Conservation (phyloP, 1,140 invertebrate species). For the Geopemphigus sp. region DNA sequence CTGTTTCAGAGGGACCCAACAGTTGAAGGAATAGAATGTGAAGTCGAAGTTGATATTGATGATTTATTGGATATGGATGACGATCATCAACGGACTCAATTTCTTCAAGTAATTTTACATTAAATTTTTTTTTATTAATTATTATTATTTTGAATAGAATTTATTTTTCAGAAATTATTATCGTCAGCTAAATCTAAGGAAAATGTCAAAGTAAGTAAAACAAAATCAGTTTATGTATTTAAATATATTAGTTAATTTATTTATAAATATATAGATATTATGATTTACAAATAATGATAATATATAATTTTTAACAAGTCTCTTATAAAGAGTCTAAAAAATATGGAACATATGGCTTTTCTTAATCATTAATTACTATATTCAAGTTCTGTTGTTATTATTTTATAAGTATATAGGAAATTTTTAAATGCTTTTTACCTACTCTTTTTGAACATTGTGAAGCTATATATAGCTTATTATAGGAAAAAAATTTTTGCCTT, state of each 20-base stretch:
- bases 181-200: slow-evolving; percentile 36
- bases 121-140: not conserved
- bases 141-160: not conserved
- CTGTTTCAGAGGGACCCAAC: slow-evolving; percentile 33
- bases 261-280: no score
- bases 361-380: no score
- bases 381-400: no score
- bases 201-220: slow-evolving; percentile 39
- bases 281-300: not conserved
- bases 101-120: slow-evolving; percentile 68
- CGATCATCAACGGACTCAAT: slow-evolving; percentile 76
- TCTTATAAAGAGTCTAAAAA: no score
- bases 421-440: no score
- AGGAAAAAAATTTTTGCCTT: no score
- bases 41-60: slow-evolving; percentile 90
- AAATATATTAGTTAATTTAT: not conserved
- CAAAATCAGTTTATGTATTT: not conserved
- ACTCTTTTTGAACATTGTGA: no score
- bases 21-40: slow-evolving; percentile 56
- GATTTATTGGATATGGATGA: slow-evolving; percentile 89
- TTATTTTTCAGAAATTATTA: slow-evolving; percentile 34
- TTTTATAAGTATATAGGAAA: no score
- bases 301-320: no score
- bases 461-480: no score
- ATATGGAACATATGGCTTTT: no score